phyloP scores from a whole-genome alignment of 2,797 vertebrate genomes.

The Xiphophorus birchmanni region DNA sequence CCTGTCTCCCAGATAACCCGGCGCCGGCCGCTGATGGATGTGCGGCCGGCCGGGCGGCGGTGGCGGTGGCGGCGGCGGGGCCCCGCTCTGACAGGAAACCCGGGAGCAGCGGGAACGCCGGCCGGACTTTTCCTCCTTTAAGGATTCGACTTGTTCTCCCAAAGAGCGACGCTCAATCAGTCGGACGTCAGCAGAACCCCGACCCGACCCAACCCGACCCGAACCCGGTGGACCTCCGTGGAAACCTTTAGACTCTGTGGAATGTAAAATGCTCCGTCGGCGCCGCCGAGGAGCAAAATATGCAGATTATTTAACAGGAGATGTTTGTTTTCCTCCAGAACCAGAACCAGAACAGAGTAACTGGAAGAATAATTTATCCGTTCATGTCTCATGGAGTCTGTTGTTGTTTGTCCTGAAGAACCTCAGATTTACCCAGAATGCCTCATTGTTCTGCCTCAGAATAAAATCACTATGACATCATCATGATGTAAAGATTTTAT shows the following conservation, averaged over 20 bases:
- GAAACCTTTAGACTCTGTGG: constrained; percentile 63
- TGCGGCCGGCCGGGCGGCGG: constrained; percentile 1
- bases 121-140: constrained; percentile 20
- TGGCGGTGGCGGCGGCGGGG: constrained; percentile 8
- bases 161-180: constrained; percentile 67
- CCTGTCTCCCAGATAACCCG: constrained; percentile 88
- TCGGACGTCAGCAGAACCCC: constrained; percentile 21
- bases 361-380: background rate
- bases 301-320: constrained; percentile 26
- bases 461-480: constrained; percentile 59
- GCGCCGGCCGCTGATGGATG: constrained; percentile 20
- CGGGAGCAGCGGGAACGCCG: constrained; percentile 18
- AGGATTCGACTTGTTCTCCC: constrained; percentile 8
- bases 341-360: background rate
- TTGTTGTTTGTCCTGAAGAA: constrained; percentile 43
- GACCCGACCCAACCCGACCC: background rate
- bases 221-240: constrained; percentile 26
- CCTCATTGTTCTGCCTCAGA: constrained; percentile 61
- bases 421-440: constrained; percentile 57
- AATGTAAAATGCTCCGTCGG: constrained; percentile 65
- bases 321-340: background rate
- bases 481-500: constrained; percentile 40
- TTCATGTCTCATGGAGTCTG: background rate
- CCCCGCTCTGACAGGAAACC: background rate
- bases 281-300: constrained; percentile 28